A percentile compares a stretch with the other conserved stretches of the same genome.
phyloP scores from a whole-genome alignment of 1,140 invertebrate species.

The Drosophila triauraria region DNA sequence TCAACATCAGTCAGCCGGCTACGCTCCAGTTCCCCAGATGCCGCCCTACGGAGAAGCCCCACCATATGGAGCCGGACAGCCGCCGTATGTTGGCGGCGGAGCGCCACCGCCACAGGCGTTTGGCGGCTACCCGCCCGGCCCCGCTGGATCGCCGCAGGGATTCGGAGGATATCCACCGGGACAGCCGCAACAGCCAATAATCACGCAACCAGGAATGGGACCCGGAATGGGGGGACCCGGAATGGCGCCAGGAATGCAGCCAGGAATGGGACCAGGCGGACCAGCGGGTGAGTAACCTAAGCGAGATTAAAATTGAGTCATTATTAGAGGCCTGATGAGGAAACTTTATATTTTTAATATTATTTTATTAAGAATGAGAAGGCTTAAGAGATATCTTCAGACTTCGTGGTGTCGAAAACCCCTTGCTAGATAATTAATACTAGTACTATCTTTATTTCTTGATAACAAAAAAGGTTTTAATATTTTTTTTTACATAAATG shows the following conservation, averaged over 20 bases:
- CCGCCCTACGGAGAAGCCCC: constrained; percentile 65
- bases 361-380: too few species aligned
- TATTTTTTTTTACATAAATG: constrained; percentile 2
- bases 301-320: constrained; percentile 1
- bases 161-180: constrained; percentile 49
- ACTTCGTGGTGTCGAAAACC: not conserved
- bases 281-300: constrained; percentile 54
- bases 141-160: constrained; percentile 35
- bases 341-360: too few species aligned
- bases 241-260: constrained; percentile 22
- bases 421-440: not conserved
- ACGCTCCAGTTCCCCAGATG: constrained; percentile 77
- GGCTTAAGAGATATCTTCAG: too few species aligned
- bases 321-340: not conserved
- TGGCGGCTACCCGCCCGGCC: constrained; percentile 60
- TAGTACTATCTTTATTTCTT: not conserved
- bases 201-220: constrained; percentile 73
- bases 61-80: constrained; percentile 57
- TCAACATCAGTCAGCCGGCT: constrained; percentile 49
- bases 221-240: constrained; percentile 38
- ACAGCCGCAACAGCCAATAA: constrained; percentile 60
- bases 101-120: constrained; percentile 41
- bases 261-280: constrained; percentile 49
- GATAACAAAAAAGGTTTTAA: not conserved
- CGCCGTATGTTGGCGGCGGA: constrained; percentile 54